Conservation (phyloP, 1,140 invertebrate genomes). For the Danaus plexippus region DNA sequence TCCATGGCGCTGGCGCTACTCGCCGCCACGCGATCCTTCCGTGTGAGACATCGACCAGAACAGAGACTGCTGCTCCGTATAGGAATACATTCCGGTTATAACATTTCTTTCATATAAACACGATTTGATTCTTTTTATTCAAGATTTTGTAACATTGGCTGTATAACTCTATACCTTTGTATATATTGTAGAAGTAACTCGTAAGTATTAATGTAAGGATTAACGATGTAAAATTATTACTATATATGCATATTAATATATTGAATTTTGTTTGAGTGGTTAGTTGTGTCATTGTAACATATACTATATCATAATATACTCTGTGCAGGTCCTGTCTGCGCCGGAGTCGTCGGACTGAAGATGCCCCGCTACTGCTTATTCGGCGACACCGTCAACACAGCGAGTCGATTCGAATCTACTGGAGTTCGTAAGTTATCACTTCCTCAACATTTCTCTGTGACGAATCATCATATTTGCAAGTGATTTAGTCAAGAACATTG, state of each 20-base stretch:
- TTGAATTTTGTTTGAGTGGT: no score
- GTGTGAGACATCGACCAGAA: conserved; percentile 87
- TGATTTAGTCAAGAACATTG: no score
- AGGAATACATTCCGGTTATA: conserved; percentile 93
- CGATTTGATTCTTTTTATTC: background rate
- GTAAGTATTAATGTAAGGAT: no score
- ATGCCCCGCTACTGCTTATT: conserved; percentile 94
- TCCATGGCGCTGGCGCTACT: conserved; percentile 92
- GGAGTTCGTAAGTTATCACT: conserved; percentile 75
- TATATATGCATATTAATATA: no score
- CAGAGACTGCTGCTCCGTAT: conserved; percentile 90
- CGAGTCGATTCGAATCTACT: conserved; percentile 96
- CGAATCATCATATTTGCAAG: no score
- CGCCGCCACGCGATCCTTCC: conserved; percentile 86
- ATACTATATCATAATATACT: background rate
- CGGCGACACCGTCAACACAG: conserved; percentile 92
- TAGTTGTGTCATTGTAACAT: no score
- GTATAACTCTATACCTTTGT: no score
- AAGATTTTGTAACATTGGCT: no score
- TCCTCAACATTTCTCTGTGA: background rate
- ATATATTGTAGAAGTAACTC: no score
- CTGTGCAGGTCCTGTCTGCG: conserved; percentile 80
- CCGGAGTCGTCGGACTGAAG: conserved; percentile 90
- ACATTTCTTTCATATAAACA: conserved; percentile 35
- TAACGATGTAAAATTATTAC: no score